Base-by-base conservation (phyloP, 2,113 vertebrate species). In the Prunella himalayana region DNA sequence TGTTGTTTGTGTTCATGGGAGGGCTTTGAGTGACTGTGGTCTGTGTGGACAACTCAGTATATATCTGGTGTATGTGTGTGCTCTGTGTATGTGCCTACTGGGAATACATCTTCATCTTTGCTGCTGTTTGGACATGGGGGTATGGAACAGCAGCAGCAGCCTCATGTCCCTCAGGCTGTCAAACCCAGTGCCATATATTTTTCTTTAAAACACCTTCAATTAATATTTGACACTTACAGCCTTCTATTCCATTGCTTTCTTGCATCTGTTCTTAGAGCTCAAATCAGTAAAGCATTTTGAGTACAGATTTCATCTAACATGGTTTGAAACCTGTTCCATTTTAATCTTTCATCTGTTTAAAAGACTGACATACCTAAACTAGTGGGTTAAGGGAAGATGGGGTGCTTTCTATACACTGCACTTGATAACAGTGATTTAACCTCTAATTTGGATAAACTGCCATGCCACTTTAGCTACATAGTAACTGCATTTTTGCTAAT, bases 251-350 rank as follows among this genome's bases (percentile, higher is more conserved):
- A 47, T 12, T 76, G 35, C 13, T 76, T 82, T 66, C 57, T 85
- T 85, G 11, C 31, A 22, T 71, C 23, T 70, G 14, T 73, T 77
- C 56, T 75, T 70, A 84, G 31, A 75, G 41, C 20, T 84, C 81
- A 15, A 45, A 83, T 59, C 20, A 66, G 17, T 20, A 22, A 10
- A 73, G 42, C 45, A 73, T 64, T 61, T 61, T 49, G 59, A 69
- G 8, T 15, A 28, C 8, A 65, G 15, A 41, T 63, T 70, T 78
- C 45, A 41, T 21, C 13, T 73, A 81, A 82, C 5, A 13, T 19
- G 18, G 37, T 70, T 75, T 82, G n/a, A 90, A 93, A 70, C 30
- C 20, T 69, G 31, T 57, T 87, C n/a, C 14, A 57, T 85, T 85
- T 87, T 71, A 76, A 42, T 64, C 56, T 31, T 8, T 81, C 7